These are phyloP conservation scores for Bradypodion pumilum DNA, from an alignment of 2,797 vertebrate genomes.

Conservation along the genomic window DNA sequence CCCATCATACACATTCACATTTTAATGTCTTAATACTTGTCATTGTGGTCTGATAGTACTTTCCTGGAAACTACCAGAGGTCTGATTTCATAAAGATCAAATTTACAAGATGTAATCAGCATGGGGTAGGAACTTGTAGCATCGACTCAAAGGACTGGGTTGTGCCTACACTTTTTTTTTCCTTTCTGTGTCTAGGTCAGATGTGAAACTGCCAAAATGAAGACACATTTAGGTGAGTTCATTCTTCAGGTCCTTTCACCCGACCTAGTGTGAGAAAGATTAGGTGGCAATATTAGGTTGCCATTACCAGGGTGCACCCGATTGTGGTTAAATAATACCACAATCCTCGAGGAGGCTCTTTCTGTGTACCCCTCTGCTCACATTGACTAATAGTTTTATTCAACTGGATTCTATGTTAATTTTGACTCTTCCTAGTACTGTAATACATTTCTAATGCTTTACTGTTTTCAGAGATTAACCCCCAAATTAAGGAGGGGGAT, in stretches of 20 bases:
- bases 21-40: background rate
- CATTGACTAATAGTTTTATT: background rate
- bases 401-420: background rate
- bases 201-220: no score
- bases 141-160: background rate
- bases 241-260: no score
- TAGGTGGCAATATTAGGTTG: no score
- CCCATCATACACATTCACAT: background rate
- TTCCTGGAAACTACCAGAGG: background rate
- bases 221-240: no score
- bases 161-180: no score
- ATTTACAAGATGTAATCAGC: background rate
- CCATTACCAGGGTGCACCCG: no score
- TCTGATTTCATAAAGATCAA: background rate
- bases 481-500: background rate
- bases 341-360: no score
- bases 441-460: background rate
- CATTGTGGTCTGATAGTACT: background rate
- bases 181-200: no score
- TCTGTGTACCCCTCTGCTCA: no score
- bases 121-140: background rate
- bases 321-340: no score
- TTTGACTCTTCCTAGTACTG: background rate
- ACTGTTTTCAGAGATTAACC: background rate
- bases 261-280: no score